Percentiles rank a stretch among this genome's conserved stretches.
Evolutionary conservation across 2,113 vertebrate species (phyloP).

Genomic region (Oostethus manadensis): DNA sequence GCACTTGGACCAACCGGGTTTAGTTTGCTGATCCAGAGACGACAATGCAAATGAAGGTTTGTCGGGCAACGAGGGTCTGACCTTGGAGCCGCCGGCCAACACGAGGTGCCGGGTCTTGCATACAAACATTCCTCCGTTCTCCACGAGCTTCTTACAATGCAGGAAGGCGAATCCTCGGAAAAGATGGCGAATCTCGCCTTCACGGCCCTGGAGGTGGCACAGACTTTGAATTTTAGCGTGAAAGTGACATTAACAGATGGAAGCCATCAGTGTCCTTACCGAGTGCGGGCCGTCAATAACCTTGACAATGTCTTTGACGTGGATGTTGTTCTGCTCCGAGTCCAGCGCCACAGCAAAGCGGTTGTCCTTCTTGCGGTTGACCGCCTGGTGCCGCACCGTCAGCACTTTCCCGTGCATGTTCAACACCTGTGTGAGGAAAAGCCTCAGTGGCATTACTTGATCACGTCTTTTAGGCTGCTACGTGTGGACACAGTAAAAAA

Average conservation of each 20-base stretch:
- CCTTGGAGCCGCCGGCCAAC: slow-evolving; percentile 89
- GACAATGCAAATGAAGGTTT: no score
- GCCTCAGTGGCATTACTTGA: not conserved
- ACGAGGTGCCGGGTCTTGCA: slow-evolving; percentile 89
- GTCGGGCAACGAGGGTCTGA: slow-evolving; percentile 29
- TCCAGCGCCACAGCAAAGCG: slow-evolving; percentile 89
- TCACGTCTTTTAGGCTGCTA: no score
- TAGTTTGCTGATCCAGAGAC: not conserved
- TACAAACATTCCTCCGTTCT: slow-evolving; percentile 95
- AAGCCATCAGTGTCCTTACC: slow-evolving; percentile 60
- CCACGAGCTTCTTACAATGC: slow-evolving; percentile 96
- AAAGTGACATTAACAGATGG: not conserved
- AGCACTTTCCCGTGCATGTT: slow-evolving; percentile 94
- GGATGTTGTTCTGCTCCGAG: slow-evolving; percentile 95
- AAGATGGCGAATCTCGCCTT: slow-evolving; percentile 89
- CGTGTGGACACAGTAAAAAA: not conserved
- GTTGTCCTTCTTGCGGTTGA: slow-evolving; percentile 91
- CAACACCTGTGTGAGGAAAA: slow-evolving; percentile 73
- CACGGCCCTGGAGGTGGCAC: slow-evolving; percentile 74
- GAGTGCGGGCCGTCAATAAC: slow-evolving; percentile 94
- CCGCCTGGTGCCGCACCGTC: slow-evolving; percentile 88
- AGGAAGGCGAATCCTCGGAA: slow-evolving; percentile 88
- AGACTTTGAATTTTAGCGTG: not conserved
- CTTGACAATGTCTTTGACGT: slow-evolving; percentile 93
- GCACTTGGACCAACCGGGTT: no score